Evolutionary conservation across 2,797 vertebrate species (phyloP).

Genomic region (Phataginus tetradactyla): DNA sequence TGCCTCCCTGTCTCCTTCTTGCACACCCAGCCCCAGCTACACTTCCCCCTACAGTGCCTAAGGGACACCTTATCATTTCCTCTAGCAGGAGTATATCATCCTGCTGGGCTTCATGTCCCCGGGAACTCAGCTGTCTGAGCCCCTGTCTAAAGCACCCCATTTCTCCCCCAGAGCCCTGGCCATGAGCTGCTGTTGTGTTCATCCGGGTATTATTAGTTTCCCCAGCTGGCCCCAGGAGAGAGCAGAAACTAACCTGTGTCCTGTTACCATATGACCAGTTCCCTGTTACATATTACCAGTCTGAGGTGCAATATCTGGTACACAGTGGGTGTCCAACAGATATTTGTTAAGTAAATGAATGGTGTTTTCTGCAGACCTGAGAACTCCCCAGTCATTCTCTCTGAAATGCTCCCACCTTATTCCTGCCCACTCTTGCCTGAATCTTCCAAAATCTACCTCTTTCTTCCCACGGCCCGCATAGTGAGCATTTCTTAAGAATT

Average conservation of each 20-base stretch:
- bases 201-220: background rate
- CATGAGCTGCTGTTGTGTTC: background rate
- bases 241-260: accelerated
- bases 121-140: background rate
- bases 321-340: background rate
- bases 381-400: background rate
- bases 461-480: accelerated
- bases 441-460: background rate
- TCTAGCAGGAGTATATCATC: background rate
- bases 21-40: background rate
- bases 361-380: background rate
- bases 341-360: background rate
- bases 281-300: too few relatives aligned
- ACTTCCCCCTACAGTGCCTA: too few relatives aligned
- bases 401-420: background rate
- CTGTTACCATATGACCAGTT: background rate
- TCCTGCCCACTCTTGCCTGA: background rate
- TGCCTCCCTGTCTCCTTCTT: background rate
- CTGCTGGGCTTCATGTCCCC: background rate
- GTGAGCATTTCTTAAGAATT: background rate
- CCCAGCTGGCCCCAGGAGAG: background rate
- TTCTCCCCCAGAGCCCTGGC: background rate
- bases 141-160: background rate
- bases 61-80: background rate
- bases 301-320: background rate